Conservation (phyloP, 2,113 vertebrate species). For the Corythaeola cristata region DNA sequence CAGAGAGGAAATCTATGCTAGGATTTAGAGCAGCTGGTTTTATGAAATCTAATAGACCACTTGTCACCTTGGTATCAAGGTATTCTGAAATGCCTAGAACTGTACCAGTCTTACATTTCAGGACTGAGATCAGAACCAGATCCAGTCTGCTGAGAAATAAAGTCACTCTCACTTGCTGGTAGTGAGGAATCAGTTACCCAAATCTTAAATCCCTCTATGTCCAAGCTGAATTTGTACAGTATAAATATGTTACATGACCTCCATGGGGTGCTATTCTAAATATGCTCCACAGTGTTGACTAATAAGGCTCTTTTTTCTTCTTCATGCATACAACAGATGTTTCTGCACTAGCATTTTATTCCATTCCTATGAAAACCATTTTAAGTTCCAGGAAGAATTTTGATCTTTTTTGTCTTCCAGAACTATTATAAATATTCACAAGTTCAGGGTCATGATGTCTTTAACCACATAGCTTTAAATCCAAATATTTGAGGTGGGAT, state of each 20-base stretch:
- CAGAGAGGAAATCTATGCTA: slow-evolving; percentile 15
- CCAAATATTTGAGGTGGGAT: background rate
- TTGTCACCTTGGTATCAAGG: background rate
- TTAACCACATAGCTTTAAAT: background rate
- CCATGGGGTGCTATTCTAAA: slow-evolving; percentile 14
- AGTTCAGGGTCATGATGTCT: background rate
- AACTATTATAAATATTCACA: slow-evolving; percentile 11
- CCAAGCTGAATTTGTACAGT: background rate
- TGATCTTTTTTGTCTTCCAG: slow-evolving; percentile 46
- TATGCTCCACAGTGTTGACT: background rate
- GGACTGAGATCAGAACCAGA: slow-evolving; percentile 4
- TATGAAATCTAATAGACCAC: slow-evolving; percentile 26
- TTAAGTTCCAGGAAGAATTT: background rate
- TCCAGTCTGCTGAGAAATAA: background rate
- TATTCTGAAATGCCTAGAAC: background rate
- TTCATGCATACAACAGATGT: background rate
- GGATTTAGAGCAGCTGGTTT: slow-evolving; percentile 30
- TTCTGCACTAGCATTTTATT: slow-evolving; percentile 17
- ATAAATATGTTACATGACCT: slow-evolving; percentile 16
- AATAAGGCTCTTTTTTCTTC: slow-evolving; percentile 1
- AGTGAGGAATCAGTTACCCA: slow-evolving; percentile 19
- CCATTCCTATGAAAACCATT: background rate
- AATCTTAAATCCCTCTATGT: slow-evolving; percentile 16
- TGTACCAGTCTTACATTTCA: background rate
- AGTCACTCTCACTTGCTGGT: slow-evolving; percentile 44